Evolutionary conservation across 2,888 invertebrate species (phyloP).

Genomic region (Pelosia muscerda): DNA sequence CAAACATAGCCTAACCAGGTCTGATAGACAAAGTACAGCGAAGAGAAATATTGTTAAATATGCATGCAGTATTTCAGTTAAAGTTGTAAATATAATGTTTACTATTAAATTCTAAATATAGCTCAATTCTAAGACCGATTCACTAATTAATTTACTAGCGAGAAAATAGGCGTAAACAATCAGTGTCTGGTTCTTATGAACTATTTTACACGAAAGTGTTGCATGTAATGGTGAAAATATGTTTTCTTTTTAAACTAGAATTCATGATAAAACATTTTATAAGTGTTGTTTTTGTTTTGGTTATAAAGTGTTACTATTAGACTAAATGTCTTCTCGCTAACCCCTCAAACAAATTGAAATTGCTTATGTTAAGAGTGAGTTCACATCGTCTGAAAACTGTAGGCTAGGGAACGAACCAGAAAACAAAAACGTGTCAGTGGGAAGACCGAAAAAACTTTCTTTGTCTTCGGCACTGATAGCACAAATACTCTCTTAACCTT

Average conservation of each 20-base stretch:
- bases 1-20: too few species aligned
- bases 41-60: background rate
- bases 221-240: background rate
- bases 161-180: background rate
- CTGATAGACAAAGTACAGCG: background rate
- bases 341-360: too few species aligned
- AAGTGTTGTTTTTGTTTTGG: background rate
- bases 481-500: too few species aligned
- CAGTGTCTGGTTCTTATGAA: background rate
- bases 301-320: background rate
- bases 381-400: too few species aligned
- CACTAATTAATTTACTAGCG: background rate
- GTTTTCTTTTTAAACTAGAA: background rate
- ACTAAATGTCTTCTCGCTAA: too few species aligned
- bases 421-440: too few species aligned
- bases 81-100: background rate
- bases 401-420: too few species aligned
- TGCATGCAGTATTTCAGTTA: background rate
- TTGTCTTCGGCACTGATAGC: too few species aligned
- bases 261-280: background rate
- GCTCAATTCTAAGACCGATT: background rate
- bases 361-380: too few species aligned
- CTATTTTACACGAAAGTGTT: background rate
- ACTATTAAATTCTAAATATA: background rate
- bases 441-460: too few species aligned